A percentile compares a stretch with the other conserved stretches of the same genome.
phyloP scores from a whole-genome alignment of 2,888 invertebrate genomes.

The Drosophila bunnanda region DNA sequence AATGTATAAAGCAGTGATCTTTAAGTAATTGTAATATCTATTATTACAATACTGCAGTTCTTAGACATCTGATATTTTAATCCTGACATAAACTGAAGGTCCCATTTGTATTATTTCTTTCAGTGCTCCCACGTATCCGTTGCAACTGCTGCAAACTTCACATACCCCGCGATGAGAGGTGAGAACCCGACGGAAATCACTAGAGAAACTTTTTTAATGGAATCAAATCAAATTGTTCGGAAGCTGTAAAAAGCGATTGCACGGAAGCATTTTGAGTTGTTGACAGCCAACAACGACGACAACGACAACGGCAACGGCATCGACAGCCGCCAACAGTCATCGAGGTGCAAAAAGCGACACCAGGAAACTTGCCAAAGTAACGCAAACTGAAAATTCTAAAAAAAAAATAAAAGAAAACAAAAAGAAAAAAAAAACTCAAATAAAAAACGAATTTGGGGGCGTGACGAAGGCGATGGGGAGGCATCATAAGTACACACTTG shows the following conservation, averaged over 20 bases:
- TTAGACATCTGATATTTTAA: not conserved
- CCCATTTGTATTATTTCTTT: constrained; percentile 3
- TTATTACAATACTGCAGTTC: not conserved
- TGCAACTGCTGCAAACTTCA: constrained; percentile 61
- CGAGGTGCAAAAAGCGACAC: constrained; percentile 72
- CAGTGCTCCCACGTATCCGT: constrained; percentile 33
- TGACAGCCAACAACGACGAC: constrained; percentile 61
- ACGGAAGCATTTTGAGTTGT: constrained; percentile 81
- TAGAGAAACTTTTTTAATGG: constrained; percentile 80
- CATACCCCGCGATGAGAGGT: constrained; percentile 36
- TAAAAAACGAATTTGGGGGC: constrained; percentile 13
- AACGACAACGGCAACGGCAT: constrained; percentile 31
- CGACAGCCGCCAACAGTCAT: constrained; percentile 62
- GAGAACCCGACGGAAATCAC: constrained; percentile 68
- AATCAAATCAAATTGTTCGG: constrained; percentile 81
- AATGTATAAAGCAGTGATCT: no score
- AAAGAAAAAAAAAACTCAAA: not conserved
- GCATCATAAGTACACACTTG: constrained; percentile 73
- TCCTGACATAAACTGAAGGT: not conserved
- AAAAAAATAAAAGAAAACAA: constrained; percentile 1
- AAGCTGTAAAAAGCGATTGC: constrained; percentile 81
- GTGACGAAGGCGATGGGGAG: constrained; percentile 20
- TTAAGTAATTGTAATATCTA: no score
- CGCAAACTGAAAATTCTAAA: constrained; percentile 49
- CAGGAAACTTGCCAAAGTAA: constrained; percentile 72